A percentile compares a stretch with the other conserved stretches of the same genome.
Conservation (phyloP, 2,113 vertebrate genomes). For the Hystrix cristata region DNA sequence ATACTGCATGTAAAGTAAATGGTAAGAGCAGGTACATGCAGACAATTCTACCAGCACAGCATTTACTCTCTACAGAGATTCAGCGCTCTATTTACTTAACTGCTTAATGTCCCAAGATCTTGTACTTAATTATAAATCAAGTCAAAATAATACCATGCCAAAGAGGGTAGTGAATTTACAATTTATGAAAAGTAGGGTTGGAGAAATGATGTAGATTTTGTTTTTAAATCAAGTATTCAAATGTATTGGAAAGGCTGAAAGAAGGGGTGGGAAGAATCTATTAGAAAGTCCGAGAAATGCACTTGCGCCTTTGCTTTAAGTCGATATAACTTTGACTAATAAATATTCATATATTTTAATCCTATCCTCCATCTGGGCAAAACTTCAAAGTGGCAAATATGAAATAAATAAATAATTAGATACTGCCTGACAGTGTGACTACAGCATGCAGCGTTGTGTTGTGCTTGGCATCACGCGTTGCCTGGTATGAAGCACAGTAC, state of each 20-base stretch:
- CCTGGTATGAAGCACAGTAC: not conserved
- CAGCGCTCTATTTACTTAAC: constrained; percentile 61
- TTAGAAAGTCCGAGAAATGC: constrained; percentile 78
- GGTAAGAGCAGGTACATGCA: not conserved
- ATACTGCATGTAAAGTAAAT: not conserved
- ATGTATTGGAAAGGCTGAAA: constrained; percentile 74
- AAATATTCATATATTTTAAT: constrained; percentile 86
- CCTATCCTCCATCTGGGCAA: constrained; percentile 72
- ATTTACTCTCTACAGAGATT: not conserved
- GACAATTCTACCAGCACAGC: constrained; percentile 11
- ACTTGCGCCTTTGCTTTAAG: constrained; percentile 78
- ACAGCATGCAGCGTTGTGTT: fast-evolving
- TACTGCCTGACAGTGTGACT: not conserved
- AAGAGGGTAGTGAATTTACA: constrained; percentile 68
- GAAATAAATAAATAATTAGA: constrained; percentile 77
- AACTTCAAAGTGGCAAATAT: constrained; percentile 78
- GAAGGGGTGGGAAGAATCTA: constrained; percentile 62
- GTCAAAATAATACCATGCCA: constrained; percentile 72
- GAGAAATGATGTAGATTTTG: constrained; percentile 73
- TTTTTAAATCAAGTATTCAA: constrained; percentile 84
- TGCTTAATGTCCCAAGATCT: constrained; percentile 63
- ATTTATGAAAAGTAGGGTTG: constrained; percentile 73
- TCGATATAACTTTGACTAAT: constrained; percentile 75
- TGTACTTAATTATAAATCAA: constrained; percentile 75
- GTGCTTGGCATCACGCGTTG: not conserved